Evolutionary conservation across 53 echinoderm and acorn worm species (phyloP).

Genomic region (Henricia sp.): DNA sequence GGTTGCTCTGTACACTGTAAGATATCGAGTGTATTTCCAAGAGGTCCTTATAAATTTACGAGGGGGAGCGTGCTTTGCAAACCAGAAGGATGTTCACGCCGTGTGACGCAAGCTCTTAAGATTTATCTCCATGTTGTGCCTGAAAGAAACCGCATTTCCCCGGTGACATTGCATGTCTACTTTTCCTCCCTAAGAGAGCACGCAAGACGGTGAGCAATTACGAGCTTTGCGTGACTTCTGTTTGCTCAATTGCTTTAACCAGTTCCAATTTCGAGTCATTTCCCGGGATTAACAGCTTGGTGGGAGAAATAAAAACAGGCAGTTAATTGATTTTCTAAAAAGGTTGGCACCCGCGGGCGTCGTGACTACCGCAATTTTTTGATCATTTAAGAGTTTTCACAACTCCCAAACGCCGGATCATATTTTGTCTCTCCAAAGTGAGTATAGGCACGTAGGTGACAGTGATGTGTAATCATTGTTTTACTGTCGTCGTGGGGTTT

Average conservation of each 20-base stretch:
- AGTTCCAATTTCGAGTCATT: not conserved
- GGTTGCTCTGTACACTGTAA: no score
- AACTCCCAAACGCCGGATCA: not conserved
- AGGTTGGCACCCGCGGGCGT: not conserved
- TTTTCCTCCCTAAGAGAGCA: no score
- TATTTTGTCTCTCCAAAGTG: not conserved
- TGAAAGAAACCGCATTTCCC: no score
- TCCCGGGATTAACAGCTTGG: not conserved
- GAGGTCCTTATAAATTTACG: no score
- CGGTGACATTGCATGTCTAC: no score
- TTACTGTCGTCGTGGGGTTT: not conserved
- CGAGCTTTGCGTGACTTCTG: not conserved
- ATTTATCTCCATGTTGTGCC: no score
- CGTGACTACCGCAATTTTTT: not conserved
- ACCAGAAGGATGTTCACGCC: no score
- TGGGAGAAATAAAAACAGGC: not conserved
- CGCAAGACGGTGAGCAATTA: no score
- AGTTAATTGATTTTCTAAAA: slow-evolving; percentile 12
- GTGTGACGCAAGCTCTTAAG: no score
- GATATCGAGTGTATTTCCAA: no score
- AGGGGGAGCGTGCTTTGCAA: no score
- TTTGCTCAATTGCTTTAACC: not conserved
- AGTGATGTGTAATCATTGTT: not conserved
- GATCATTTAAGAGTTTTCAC: not conserved
- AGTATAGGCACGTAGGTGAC: not conserved